Evolutionary conservation across 1,140 invertebrate genomes (phyloP).

Genomic region (Platyura marginata): DNA sequence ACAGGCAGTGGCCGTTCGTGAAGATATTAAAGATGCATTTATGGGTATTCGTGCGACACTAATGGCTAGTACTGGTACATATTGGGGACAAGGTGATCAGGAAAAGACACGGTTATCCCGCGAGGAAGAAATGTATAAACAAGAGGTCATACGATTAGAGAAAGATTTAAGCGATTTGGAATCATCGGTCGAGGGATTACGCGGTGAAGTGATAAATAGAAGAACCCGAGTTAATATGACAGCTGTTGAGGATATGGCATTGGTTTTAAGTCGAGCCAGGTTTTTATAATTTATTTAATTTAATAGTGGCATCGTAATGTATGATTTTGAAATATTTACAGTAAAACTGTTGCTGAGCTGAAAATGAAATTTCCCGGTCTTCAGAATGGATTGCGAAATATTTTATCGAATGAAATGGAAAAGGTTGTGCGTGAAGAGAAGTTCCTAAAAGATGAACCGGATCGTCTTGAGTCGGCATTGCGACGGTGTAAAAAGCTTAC

Average conservation of each 20-base stretch:
- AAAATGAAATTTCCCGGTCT: conserved; percentile 79
- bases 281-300: background rate
- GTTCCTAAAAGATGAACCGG: conserved; percentile 90
- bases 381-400: conserved; percentile 72
- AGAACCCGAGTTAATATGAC: conserved; percentile 90
- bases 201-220: conserved; percentile 86
- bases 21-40: conserved; percentile 78
- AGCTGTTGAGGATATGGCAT: conserved; percentile 90
- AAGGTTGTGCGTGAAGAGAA: conserved; percentile 86
- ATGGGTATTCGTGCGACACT: conserved; percentile 59
- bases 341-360: conserved; percentile 87
- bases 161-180: conserved; percentile 89
- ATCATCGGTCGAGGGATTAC: conserved; percentile 80
- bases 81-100: conserved; percentile 31
- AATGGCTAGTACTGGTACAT: conserved; percentile 39
- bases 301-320: background rate
- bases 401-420: conserved; percentile 85
- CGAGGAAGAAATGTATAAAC: conserved; percentile 74
- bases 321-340: conserved; percentile 19
- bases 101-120: conserved; percentile 36
- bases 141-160: conserved; percentile 77
- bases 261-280: conserved; percentile 73
- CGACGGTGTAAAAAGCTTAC: conserved; percentile 91
- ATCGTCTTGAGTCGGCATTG: conserved; percentile 74
- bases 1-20: conserved; percentile 75